phyloP scores from a whole-genome alignment of 2,797 vertebrate genomes.

The Amphiprion clarkii region DNA sequence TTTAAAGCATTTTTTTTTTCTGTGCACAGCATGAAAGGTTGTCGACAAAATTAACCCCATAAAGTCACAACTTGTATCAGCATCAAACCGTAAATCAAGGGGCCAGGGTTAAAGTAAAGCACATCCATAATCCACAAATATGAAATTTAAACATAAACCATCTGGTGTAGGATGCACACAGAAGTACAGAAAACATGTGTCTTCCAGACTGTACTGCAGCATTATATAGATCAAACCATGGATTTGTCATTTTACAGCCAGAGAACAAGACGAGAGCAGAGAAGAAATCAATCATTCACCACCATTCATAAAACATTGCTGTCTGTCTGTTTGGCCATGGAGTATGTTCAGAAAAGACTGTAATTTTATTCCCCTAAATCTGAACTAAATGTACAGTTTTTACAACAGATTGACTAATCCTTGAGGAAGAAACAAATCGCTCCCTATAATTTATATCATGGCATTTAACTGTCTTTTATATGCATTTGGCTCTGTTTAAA shows the following conservation, averaged over 20 bases:
- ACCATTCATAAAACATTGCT: conserved; percentile 15
- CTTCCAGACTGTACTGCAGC: neutral
- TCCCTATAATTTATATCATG: conserved; percentile 27
- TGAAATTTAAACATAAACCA: neutral
- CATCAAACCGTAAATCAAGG: conserved; percentile 2
- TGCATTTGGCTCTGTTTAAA: conserved; percentile 47
- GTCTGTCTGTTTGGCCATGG: conserved; percentile 6
- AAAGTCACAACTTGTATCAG: conserved; percentile 23
- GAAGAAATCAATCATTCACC: conserved; percentile 34
- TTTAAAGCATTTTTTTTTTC: conserved; percentile 70
- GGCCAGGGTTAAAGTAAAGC: neutral
- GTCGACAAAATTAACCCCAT: conserved; percentile 66
- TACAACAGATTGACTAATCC: conserved; percentile 6
- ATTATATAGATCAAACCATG: neutral
- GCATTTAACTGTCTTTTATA: conserved; percentile 35
- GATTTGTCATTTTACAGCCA: neutral
- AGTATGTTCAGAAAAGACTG: conserved; percentile 13
- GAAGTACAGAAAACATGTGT: neutral
- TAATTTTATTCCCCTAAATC: neutral
- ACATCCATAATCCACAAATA: neutral
- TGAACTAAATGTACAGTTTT: neutral
- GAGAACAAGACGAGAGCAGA: neutral
- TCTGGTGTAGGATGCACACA: neutral
- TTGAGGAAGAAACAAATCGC: neutral
- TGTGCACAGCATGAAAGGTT: conserved; percentile 61